Base-by-base conservation (phyloP, 23 tunicate species). In the Phallusia fumigata region DNA sequence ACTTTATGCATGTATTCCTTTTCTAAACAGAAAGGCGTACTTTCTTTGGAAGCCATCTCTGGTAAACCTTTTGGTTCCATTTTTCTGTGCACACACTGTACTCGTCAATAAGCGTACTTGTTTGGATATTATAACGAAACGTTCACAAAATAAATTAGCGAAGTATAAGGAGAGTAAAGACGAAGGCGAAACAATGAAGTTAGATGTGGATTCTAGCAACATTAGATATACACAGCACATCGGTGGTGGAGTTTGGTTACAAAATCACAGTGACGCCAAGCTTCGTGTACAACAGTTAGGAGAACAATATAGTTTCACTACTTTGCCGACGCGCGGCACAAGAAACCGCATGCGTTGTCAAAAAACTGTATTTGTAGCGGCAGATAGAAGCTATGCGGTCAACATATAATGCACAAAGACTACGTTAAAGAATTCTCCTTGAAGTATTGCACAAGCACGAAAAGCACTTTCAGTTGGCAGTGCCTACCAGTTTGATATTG, bases 221-320 rank as follows among this genome's bases (percentile, higher is more conserved):
- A 40, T 40, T 10, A 40, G 47, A 40, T 40, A 10, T 40, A 40
- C 47, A 40, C 47, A 40, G 47, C 47, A 10, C 10, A 40, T 40
- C 10, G 5, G 8, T 40, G 47, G 47, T 40, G 47, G 47, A n/a
- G n/a, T n/a, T n/a, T n/a, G n/a, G 8, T 3, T 6, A 58, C 28
- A 58, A 58, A 22, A 58, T 58, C 69, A 58, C 69, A 58, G 69
- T 58, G 69, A 58, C 69, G 28, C 26, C 26, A 58, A 22, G 69
- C 69, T 58, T 58, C 69, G 69, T 24, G 28, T 24, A 58, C 26
- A 16, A 21, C 69, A 58, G 11, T 1, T 24, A 21, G 16, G 15
- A 58, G 28, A 8, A 58, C n/a, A n/a, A n/a, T n/a, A n/a, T n/a
- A 58, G 28, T 58, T 21, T 3, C 26, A 24, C 69, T 58, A 58